Percentiles rank a stretch among this genome's conserved stretches.
Conservation (phyloP, 2,888 invertebrate species). For the Chloroclysta siterata region DNA sequence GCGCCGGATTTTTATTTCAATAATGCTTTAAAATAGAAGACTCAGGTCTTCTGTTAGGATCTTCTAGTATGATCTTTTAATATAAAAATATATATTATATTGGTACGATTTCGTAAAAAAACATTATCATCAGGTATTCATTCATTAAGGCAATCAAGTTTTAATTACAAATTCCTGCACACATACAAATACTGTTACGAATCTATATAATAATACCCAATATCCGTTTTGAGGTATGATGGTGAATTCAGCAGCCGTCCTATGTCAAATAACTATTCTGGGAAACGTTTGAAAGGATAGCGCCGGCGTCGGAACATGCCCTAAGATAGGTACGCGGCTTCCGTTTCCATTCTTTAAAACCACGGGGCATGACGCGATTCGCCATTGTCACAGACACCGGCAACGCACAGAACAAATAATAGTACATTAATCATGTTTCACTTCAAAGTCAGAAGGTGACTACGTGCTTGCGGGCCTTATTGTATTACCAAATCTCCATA, state of each 20-base stretch:
- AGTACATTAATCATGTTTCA: not conserved
- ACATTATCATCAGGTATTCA: too few species aligned
- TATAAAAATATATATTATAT: too few species aligned
- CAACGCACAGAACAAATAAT: conserved; percentile 16
- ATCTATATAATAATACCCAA: too few species aligned
- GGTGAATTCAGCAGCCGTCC: not conserved
- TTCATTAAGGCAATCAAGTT: too few species aligned
- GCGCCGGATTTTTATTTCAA: not conserved
- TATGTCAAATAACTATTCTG: conserved; percentile 7
- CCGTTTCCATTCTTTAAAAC: conserved; percentile 72
- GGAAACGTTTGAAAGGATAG: conserved; percentile 7
- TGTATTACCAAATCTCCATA: not conserved
- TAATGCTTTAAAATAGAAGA: not conserved
- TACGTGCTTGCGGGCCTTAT: not conserved
- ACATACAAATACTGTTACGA: too few species aligned
- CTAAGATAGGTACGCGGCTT: conserved; percentile 61
- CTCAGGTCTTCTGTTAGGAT: too few species aligned
- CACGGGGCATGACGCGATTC: conserved; percentile 67
- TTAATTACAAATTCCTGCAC: too few species aligned
- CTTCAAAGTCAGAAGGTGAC: not conserved
- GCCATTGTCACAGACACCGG: conserved; percentile 67
- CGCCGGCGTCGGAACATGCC: conserved; percentile 40
- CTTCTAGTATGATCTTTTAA: too few species aligned
- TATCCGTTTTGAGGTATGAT: not conserved
- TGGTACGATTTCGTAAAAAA: too few species aligned